Percentiles rank a stretch among this genome's conserved stretches.
Evolutionary conservation across 2,797 vertebrate genomes (phyloP).

Genomic region (Acomys russatus): DNA sequence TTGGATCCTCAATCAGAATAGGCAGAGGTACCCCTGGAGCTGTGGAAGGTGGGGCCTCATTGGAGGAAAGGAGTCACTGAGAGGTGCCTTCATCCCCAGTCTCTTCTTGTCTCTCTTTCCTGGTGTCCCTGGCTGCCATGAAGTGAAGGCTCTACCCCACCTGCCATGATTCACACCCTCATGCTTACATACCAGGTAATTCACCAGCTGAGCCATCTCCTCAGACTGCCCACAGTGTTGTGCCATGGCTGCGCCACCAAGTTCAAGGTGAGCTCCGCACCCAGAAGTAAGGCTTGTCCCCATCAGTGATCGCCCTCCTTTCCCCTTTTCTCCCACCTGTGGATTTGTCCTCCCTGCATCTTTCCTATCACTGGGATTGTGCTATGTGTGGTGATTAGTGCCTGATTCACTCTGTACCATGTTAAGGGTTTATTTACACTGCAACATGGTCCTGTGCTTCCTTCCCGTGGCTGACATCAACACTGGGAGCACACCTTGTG

Average conservation of each 20-base stretch:
- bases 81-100: neutral
- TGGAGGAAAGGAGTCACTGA: neutral
- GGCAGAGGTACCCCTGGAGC: neutral
- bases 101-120: neutral
- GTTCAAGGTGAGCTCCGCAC: neutral
- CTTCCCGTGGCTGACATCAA: neutral
- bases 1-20: neutral
- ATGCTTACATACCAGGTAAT: too few species aligned
- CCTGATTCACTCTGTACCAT: neutral
- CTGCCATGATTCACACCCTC: neutral
- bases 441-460: neutral
- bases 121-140: neutral
- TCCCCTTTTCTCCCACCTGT: neutral
- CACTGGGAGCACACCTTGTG: neutral
- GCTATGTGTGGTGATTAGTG: neutral
- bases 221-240: neutral
- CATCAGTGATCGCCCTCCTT: fast-evolving
- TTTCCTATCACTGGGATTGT: neutral
- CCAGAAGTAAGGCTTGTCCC: neutral
- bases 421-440: neutral
- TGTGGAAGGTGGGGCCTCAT: neutral
- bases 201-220: neutral
- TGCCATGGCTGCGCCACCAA: neutral
- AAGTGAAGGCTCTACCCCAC: too few species aligned
- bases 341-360: too few species aligned